Conservation (phyloP, 2,888 invertebrate species). For the Ashinkailepas kermadecensis region DNA sequence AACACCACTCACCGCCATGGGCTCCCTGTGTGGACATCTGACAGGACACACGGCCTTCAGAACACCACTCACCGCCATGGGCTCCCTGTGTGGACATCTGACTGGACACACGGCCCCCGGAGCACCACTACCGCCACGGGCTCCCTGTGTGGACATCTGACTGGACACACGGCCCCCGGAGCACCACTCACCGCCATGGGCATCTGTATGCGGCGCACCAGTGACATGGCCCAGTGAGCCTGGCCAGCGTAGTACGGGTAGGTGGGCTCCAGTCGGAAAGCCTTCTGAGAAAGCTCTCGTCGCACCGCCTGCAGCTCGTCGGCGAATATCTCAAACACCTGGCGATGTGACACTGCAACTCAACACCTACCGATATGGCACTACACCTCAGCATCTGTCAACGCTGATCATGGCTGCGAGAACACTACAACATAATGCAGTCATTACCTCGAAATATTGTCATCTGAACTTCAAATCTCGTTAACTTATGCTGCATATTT, state of each 20-base stretch:
- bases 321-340: conserved; percentile 68
- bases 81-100: conserved; percentile 20
- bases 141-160: too few relatives aligned
- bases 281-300: conserved; percentile 49
- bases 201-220: conserved; percentile 50
- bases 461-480: too few relatives aligned
- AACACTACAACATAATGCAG: too few relatives aligned
- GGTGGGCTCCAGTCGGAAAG: conserved; percentile 47
- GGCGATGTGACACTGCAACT: conserved; percentile 24
- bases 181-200: conserved; percentile 31
- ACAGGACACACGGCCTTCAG: too few relatives aligned
- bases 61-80: conserved; percentile 29
- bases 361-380: too few relatives aligned
- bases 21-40: conserved; percentile 20
- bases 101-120: too few relatives aligned
- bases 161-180: too few relatives aligned
- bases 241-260: conserved; percentile 65
- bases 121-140: background rate
- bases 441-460: too few relatives aligned
- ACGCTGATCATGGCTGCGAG: too few relatives aligned
- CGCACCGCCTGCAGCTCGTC: conserved; percentile 66
- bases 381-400: too few relatives aligned
- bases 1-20: conserved; percentile 29
- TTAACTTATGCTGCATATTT: too few relatives aligned
- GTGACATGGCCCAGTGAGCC: conserved; percentile 58